These are phyloP conservation scores for Austrofundulus limnaeus DNA, from an alignment of 2,113 vertebrate genomes.

Conservation along the genomic window DNA sequence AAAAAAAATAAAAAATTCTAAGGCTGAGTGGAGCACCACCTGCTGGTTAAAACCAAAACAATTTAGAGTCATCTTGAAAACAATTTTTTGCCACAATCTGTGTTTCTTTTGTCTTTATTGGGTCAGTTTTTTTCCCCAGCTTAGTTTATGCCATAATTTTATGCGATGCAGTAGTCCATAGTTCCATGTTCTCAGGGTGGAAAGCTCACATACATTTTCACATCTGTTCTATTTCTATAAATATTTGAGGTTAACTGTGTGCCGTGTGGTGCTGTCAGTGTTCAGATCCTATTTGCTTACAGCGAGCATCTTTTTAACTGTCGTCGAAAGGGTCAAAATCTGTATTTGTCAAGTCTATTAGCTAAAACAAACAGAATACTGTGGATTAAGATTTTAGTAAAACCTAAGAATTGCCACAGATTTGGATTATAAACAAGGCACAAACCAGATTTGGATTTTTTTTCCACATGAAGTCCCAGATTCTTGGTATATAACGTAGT, in stretches of 20 bases:
- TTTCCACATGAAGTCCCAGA: neutral
- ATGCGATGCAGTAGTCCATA: slow-evolving; percentile 12
- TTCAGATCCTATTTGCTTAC: slow-evolving; percentile 33
- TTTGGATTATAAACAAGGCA: slow-evolving; percentile 1
- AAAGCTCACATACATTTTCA: slow-evolving; percentile 14
- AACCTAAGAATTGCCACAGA: slow-evolving; percentile 24
- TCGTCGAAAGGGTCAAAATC: slow-evolving; percentile 9
- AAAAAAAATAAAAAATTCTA: neutral
- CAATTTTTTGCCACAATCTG: slow-evolving; percentile 13
- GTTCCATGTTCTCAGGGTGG: slow-evolving; percentile 66
- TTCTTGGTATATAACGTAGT: slow-evolving; percentile 17
- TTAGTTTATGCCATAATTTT: slow-evolving; percentile 4
- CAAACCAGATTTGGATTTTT: slow-evolving; percentile 15
- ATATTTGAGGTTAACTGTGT: slow-evolving; percentile 30
- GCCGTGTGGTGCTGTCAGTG: slow-evolving; percentile 29
- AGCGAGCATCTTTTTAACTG: slow-evolving; percentile 2
- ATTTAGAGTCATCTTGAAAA: slow-evolving; percentile 10
- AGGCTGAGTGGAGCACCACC: slow-evolving; percentile 34
- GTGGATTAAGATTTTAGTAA: slow-evolving; percentile 40
- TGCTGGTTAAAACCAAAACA: slow-evolving; percentile 36
- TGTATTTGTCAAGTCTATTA: slow-evolving; percentile 45
- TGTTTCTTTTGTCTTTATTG: slow-evolving; percentile 18
- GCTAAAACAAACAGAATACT: slow-evolving; percentile 43
- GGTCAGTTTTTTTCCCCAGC: neutral
- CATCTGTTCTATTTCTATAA: slow-evolving; percentile 10